Evolutionary conservation across 2,113 vertebrate species (phyloP).

Genomic region (Prochilodus magdalenae): DNA sequence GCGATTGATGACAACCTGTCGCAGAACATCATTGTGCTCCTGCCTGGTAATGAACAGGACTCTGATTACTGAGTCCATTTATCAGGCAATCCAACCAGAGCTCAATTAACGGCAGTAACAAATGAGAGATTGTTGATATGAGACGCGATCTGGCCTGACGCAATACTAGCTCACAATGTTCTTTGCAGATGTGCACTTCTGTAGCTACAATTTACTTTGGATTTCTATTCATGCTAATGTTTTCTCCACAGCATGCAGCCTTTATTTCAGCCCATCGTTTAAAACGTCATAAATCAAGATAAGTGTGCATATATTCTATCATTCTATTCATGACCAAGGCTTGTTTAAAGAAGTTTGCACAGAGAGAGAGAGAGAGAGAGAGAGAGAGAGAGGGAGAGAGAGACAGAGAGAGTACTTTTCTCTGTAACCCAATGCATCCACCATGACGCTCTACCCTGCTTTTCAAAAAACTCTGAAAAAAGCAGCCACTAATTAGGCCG

Average conservation of each 20-base stretch:
- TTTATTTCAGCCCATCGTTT: background rate
- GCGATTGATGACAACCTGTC: constrained; percentile 7
- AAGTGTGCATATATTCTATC: background rate
- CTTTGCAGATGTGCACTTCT: background rate
- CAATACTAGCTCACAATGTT: background rate
- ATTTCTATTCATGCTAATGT: background rate
- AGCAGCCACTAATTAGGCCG: constrained; percentile 70
- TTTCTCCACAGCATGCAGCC: background rate
- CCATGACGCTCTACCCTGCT: constrained; percentile 53
- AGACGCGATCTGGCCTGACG: background rate
- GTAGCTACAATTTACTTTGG: background rate
- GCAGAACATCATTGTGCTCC: background rate
- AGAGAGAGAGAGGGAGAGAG: too few relatives aligned
- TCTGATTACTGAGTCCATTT: constrained; percentile 15
- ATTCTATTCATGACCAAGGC: constrained; percentile 9
- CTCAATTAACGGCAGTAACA: background rate
- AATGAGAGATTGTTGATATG: background rate
- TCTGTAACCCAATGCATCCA: constrained; percentile 41
- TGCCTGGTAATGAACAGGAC: constrained; percentile 22
- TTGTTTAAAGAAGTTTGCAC: background rate
- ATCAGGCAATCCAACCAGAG: constrained; percentile 26
- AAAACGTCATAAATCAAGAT: background rate
- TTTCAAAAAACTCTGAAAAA: constrained; percentile 65
- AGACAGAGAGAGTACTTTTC: too few relatives aligned
- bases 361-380: too few relatives aligned